Percentiles rank a stretch among this genome's conserved stretches.
These are phyloP conservation scores for Bufotes viridis DNA, from an alignment of 2,797 vertebrate species.

Conservation along the genomic window DNA sequence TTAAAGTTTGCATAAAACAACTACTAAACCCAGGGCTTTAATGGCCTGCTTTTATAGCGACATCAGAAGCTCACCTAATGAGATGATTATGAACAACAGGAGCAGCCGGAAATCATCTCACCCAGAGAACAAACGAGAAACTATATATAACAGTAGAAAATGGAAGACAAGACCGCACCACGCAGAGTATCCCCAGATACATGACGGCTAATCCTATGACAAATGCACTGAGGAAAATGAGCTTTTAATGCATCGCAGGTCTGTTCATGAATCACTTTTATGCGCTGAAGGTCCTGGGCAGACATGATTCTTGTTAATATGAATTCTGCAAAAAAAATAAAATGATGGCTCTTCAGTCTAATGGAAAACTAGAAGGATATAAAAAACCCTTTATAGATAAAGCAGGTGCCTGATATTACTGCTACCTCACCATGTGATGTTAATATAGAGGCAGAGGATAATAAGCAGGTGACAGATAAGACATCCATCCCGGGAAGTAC, in stretches of 20 bases:
- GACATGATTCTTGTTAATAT: slow-evolving; percentile 52
- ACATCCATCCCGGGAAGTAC: too few relatives aligned
- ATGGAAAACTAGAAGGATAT: neutral
- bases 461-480: neutral
- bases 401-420: neutral
- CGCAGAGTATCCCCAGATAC: slow-evolving; percentile 8
- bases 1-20: slow-evolving; percentile 2
- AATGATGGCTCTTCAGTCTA: neutral
- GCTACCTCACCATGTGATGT: neutral
- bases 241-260: slow-evolving; percentile 63
- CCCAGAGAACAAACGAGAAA: neutral
- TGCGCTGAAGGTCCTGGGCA: neutral
- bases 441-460: neutral
- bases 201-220: slow-evolving; percentile 58
- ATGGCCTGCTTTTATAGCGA: neutral
- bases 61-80: slow-evolving; percentile 2
- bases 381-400: neutral
- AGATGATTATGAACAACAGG: neutral
- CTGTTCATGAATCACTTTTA: slow-evolving; percentile 64
- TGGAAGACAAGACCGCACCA: slow-evolving; percentile 32
- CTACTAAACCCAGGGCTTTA: neutral
- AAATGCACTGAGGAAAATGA: slow-evolving; percentile 65
- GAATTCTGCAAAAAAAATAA: slow-evolving; percentile 31
- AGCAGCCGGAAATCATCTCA: neutral
- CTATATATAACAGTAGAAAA: slow-evolving; percentile 1